A percentile compares a stretch with the other conserved stretches of the same genome.
These are phyloP conservation scores for Phylloscopus collybita DNA, from an alignment of 2,797 vertebrate species.

Conservation along the genomic window DNA sequence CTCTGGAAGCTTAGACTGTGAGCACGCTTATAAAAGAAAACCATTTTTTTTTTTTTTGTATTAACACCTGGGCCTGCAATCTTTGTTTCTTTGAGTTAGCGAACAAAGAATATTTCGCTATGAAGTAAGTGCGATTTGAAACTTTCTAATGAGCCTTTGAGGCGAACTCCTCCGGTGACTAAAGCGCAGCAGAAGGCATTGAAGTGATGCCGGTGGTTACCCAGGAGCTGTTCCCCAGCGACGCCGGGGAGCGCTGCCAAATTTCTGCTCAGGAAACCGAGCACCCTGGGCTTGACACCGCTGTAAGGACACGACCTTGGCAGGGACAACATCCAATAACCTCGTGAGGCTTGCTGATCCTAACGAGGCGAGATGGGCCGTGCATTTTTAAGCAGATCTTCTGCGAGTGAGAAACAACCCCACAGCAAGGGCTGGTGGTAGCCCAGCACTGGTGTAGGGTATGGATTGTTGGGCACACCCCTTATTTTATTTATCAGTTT, in stretches of 20 bases:
- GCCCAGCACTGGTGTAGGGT: accelerated
- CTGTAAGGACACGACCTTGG: not conserved
- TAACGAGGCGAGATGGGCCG: not conserved
- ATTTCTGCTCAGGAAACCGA: not conserved
- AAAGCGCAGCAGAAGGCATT: accelerated
- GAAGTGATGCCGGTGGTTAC: not conserved
- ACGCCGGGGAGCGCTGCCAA: not conserved
- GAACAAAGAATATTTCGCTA: not conserved
- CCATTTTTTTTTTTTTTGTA: not conserved
- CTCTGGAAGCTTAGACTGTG: not conserved
- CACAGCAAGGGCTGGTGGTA: not conserved
- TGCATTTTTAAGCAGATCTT: not conserved
- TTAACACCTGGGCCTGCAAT: not conserved
- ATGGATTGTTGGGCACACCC: not conserved
- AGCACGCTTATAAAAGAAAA: not conserved
- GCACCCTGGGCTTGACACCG: not conserved
- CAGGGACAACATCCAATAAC: not conserved
- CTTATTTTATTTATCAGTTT: not conserved
- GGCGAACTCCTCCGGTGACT: not conserved
- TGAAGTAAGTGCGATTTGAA: not conserved
- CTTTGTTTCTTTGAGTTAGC: not conserved
- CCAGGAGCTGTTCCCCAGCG: not conserved
- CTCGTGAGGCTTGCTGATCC: accelerated
- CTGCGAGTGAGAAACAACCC: not conserved
- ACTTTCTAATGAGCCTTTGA: not conserved